Percentiles rank a stretch among this genome's conserved stretches.
These are phyloP conservation scores for Malacoctenus gilli DNA, from an alignment of 2,797 vertebrate genomes.

Conservation along the genomic window DNA sequence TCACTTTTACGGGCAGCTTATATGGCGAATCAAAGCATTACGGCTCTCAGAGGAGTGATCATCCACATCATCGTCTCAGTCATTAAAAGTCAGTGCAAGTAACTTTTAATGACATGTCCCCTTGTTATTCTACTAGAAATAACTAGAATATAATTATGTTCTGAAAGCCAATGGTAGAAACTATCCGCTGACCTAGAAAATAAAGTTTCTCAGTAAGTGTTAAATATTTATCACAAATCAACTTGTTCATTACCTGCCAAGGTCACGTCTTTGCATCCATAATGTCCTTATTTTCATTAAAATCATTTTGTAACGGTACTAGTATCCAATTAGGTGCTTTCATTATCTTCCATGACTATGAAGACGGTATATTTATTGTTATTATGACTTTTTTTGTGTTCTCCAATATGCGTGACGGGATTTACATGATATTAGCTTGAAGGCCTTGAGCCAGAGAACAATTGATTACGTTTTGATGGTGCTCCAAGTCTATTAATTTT, in stretches of 20 bases:
- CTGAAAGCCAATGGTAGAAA: conserved; percentile 50
- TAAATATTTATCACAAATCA: conserved; percentile 57
- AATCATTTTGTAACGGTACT: too few species aligned
- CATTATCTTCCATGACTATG: too few species aligned
- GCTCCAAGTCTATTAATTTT: conserved; percentile 53
- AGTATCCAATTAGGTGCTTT: too few species aligned
- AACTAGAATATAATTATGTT: conserved; percentile 52
- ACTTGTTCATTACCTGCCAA: conserved; percentile 28
- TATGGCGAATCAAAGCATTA: conserved; percentile 55
- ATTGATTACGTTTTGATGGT: conserved; percentile 61
- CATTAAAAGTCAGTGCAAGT: conserved; percentile 73
- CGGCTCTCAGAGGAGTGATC: conserved; percentile 43
- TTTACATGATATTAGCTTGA: conserved; percentile 49
- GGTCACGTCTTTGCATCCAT: conserved; percentile 25
- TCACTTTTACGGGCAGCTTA: conserved; percentile 33
- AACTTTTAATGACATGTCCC: conserved; percentile 69
- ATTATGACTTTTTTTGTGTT: too few species aligned
- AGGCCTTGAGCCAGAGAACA: conserved; percentile 54
- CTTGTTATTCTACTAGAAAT: conserved; percentile 63
- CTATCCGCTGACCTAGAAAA: conserved; percentile 66
- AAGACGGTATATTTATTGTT: too few species aligned
- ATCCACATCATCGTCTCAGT: conserved; percentile 54
- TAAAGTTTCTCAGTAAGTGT: conserved; percentile 38
- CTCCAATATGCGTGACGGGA: conserved; percentile 41
- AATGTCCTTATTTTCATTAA: conserved; percentile 2